phyloP scores from a whole-genome alignment of 1,140 invertebrate genomes.

The Rhagoletis pomonella region DNA sequence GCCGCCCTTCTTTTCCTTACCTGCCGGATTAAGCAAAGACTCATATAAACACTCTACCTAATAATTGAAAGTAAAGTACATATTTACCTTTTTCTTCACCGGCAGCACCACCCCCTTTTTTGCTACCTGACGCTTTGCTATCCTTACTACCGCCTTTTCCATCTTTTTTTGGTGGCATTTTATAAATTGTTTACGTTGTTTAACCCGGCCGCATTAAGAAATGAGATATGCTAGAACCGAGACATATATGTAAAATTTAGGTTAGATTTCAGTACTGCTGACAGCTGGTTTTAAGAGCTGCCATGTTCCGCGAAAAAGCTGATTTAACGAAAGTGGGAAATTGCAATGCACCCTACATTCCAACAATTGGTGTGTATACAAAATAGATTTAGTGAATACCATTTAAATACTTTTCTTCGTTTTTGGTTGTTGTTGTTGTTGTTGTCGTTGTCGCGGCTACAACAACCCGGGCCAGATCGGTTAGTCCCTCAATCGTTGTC shows the following conservation, averaged over 20 bases:
- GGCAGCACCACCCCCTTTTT: constrained; percentile 73
- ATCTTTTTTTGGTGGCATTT: constrained; percentile 83
- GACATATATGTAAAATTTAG: background rate
- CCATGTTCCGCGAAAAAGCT: background rate
- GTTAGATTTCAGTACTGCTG: background rate
- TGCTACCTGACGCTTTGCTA: constrained; percentile 76
- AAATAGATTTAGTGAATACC: too few relatives aligned
- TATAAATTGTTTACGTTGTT: constrained; percentile 49
- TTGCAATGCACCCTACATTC: too few relatives aligned
- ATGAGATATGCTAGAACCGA: background rate
- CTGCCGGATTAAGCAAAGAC: constrained; percentile 60
- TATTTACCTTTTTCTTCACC: constrained; percentile 74
- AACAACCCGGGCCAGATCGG: too few relatives aligned
- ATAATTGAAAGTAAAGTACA: constrained; percentile 35
- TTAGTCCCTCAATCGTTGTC: too few relatives aligned
- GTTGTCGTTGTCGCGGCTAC: too few relatives aligned
- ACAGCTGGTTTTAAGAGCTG: background rate
- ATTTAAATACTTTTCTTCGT: too few relatives aligned
- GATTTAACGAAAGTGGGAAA: too few relatives aligned
- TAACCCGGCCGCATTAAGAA: background rate
- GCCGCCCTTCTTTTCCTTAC: constrained; percentile 85
- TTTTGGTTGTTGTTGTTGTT: too few relatives aligned
- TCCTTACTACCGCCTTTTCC: constrained; percentile 75
- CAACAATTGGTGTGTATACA: too few relatives aligned
- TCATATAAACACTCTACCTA: constrained; percentile 59